These are phyloP conservation scores for Centropus unirufus DNA, from an alignment of 2,113 vertebrate genomes.

Conservation along the genomic window DNA sequence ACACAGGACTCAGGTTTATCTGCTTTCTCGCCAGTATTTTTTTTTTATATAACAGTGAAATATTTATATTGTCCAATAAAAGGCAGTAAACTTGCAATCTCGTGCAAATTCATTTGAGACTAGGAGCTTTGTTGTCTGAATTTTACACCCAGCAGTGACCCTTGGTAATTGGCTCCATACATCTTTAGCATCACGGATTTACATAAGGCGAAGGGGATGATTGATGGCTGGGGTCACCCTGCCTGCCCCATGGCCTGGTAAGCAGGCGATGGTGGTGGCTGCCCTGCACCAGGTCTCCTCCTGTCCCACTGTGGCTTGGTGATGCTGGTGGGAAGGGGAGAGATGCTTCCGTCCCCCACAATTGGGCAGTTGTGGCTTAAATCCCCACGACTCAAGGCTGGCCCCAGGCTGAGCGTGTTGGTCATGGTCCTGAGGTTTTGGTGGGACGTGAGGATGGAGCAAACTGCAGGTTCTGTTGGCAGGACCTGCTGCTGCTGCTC, in stretches of 20 bases:
- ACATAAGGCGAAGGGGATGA: constrained; percentile 47
- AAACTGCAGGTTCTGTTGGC: background rate
- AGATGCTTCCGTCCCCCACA: fast-evolving
- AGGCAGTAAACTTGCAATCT: constrained; percentile 51
- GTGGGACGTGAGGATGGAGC: background rate
- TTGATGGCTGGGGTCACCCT: constrained; percentile 38
- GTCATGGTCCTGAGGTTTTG: background rate
- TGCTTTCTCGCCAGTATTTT: constrained; percentile 54
- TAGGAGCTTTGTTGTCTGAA: background rate
- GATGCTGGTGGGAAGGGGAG: background rate
- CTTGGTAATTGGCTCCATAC: constrained; percentile 75
- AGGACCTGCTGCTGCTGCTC: background rate
- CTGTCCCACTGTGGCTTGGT: background rate
- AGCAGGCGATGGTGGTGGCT: background rate
- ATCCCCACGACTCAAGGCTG: background rate
- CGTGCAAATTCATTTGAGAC: constrained; percentile 5
- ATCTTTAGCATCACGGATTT: constrained; percentile 70
- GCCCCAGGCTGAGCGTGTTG: fast-evolving
- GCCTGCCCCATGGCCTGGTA: constrained; percentile 26
- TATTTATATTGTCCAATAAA: constrained; percentile 71
- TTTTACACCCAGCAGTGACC: constrained; percentile 54
- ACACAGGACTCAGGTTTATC: constrained; percentile 41
- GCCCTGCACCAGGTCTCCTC: background rate
- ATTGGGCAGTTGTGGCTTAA: background rate
- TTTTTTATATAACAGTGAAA: constrained; percentile 58